Conservation (phyloP, 2,797 vertebrate species). For the Tympanoctomys barrerae region DNA sequence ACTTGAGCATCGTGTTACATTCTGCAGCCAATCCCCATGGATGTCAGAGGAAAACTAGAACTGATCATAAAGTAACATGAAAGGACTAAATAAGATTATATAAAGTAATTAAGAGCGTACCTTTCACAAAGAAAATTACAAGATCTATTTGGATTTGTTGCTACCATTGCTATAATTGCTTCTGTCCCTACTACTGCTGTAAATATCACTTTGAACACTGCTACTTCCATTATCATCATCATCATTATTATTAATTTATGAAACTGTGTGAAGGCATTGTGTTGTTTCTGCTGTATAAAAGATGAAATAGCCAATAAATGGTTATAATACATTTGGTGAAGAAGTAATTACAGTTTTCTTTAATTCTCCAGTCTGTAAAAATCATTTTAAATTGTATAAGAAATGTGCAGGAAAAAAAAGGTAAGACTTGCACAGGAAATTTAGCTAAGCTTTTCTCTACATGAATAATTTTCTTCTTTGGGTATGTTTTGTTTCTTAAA, state of each 20-base stretch:
- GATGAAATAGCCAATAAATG: neutral
- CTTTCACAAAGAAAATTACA: neutral
- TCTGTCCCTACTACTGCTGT: neutral
- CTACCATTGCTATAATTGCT: neutral
- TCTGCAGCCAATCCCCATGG: neutral
- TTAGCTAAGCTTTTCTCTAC: constrained; percentile 10
- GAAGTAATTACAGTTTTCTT: neutral
- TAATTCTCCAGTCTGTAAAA: neutral
- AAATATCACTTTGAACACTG: neutral
- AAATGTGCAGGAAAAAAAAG: neutral
- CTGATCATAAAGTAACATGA: neutral
- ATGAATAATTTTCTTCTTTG: neutral
- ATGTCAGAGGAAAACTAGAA: neutral
- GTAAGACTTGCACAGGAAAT: neutral
- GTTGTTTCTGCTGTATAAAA: neutral
- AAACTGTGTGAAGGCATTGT: neutral
- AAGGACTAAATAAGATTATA: neutral
- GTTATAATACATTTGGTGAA: neutral
- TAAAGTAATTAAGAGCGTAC: neutral
- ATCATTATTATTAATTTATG: neutral
- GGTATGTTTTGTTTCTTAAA: neutral
- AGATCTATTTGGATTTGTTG: neutral
- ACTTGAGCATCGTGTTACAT: too few relatives aligned
- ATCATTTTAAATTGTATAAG: neutral
- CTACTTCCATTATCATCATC: neutral